Percentiles rank a stretch among this genome's conserved stretches.
phyloP scores from a whole-genome alignment of 2,888 invertebrate genomes.

The Drosophila longiperda region DNA sequence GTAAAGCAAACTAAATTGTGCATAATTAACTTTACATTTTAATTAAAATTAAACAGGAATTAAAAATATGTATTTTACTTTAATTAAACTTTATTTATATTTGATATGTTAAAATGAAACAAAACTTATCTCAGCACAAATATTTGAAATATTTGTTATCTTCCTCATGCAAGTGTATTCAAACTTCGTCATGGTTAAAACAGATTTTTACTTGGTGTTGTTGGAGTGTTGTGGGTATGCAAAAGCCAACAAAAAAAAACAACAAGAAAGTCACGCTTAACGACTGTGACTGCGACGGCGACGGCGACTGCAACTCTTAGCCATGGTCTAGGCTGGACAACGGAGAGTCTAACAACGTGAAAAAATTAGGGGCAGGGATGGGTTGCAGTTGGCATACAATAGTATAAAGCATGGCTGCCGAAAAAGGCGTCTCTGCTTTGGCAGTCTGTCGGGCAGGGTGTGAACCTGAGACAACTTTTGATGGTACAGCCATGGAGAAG shows the following conservation, averaged over 20 bases:
- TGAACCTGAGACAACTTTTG: constrained; percentile 57
- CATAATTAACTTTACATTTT: background rate
- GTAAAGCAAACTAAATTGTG: background rate
- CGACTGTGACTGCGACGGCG: constrained; percentile 61
- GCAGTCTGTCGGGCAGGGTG: constrained; percentile 50
- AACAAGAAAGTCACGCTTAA: constrained; percentile 80
- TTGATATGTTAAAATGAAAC: too few species aligned
- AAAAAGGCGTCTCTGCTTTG: constrained; percentile 52
- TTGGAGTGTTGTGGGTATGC: constrained; percentile 62
- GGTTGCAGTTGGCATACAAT: constrained; percentile 53
- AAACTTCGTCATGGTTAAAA: background rate
- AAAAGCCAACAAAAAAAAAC: constrained; percentile 75
- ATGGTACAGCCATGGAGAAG: background rate
- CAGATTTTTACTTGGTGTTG: constrained; percentile 5
- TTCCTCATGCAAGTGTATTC: background rate
- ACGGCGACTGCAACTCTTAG: constrained; percentile 49
- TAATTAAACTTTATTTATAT: too few species aligned
- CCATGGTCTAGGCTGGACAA: constrained; percentile 54
- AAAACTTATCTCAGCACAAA: background rate
- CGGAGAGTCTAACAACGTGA: constrained; percentile 11
- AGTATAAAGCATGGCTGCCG: constrained; percentile 62
- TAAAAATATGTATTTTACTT: background rate
- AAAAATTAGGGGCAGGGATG: constrained; percentile 5
- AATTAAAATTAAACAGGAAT: background rate
- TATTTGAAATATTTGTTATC: background rate